Evolutionary conservation across 2,113 vertebrate genomes (phyloP).

Genomic region (Nannospalax galili): DNA sequence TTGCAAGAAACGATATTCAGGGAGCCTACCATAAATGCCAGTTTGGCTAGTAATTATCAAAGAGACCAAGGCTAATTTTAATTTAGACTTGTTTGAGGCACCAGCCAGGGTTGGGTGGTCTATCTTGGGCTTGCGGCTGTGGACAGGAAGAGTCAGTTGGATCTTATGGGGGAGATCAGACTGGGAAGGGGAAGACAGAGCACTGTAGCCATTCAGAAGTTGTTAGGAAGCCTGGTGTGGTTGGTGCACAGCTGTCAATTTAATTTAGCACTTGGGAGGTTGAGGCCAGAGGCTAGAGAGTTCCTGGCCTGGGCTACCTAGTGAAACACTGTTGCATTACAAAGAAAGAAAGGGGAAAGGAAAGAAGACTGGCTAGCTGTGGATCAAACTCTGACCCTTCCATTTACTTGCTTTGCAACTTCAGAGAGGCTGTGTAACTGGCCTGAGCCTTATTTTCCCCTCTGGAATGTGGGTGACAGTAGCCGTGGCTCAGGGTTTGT

Average conservation of each 20-base stretch:
- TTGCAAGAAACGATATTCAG: neutral
- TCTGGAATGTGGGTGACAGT: neutral
- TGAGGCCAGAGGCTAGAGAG: neutral
- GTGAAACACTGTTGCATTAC: neutral
- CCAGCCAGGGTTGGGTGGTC: neutral
- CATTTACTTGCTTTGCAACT: neutral
- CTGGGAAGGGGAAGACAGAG: neutral
- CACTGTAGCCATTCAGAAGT: neutral
- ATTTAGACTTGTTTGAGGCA: neutral
- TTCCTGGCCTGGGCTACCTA: neutral
- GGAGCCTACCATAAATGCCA: neutral
- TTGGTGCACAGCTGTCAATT: neutral
- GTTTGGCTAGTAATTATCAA: neutral
- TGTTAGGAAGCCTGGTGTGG: neutral
- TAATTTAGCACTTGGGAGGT: neutral
- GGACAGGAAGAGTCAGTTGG: neutral
- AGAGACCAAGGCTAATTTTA: neutral
- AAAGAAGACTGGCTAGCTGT: neutral
- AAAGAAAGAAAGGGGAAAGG: neutral
- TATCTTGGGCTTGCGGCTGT: neutral
- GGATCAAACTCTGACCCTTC: neutral
- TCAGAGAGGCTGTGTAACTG: neutral
- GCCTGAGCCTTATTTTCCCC: neutral
- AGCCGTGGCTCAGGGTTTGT: neutral
- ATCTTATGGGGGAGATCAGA: neutral